Percentiles rank a stretch among this genome's conserved stretches.
These are phyloP conservation scores for Pollenia amentaria DNA, from an alignment of 2,888 invertebrate species.

Conservation along the genomic window DNA sequence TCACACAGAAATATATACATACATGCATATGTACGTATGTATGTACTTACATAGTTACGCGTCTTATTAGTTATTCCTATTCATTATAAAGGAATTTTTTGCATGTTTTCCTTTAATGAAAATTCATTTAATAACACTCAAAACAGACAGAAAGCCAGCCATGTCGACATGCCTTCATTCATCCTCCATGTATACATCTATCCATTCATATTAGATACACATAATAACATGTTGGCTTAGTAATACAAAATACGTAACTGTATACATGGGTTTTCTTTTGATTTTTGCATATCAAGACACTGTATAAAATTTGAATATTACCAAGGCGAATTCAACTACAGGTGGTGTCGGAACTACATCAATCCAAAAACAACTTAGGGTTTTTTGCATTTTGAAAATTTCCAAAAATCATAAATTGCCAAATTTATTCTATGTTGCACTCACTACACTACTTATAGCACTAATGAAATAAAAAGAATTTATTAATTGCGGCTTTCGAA, in stretches of 20 bases:
- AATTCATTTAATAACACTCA: constrained; percentile 41
- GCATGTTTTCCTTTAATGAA: constrained; percentile 52
- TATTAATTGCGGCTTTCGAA: too few species aligned
- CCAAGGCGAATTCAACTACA: too few species aligned
- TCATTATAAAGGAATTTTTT: constrained; percentile 65
- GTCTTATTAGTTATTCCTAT: constrained; percentile 28
- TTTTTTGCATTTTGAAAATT: too few species aligned
- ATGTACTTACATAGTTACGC: neutral
- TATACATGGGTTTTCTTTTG: neutral
- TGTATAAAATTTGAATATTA: neutral
- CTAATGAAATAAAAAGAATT: too few species aligned
- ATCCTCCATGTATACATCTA: constrained; percentile 25
- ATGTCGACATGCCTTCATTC: constrained; percentile 64
- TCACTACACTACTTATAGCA: too few species aligned
- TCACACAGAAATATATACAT: constrained; percentile 3
- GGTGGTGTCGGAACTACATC: too few species aligned
- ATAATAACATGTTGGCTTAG: constrained; percentile 70
- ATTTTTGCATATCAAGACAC: neutral
- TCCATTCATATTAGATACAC: constrained; percentile 33
- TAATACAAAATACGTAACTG: constrained; percentile 23
- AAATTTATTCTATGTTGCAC: too few species aligned
- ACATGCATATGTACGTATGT: neutral
- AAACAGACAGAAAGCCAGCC: constrained; percentile 51
- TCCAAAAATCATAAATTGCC: too few species aligned
- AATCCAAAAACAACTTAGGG: too few species aligned